Evolutionary conservation across 2,888 invertebrate species (phyloP).

Genomic region (Chloromyia formosa): DNA sequence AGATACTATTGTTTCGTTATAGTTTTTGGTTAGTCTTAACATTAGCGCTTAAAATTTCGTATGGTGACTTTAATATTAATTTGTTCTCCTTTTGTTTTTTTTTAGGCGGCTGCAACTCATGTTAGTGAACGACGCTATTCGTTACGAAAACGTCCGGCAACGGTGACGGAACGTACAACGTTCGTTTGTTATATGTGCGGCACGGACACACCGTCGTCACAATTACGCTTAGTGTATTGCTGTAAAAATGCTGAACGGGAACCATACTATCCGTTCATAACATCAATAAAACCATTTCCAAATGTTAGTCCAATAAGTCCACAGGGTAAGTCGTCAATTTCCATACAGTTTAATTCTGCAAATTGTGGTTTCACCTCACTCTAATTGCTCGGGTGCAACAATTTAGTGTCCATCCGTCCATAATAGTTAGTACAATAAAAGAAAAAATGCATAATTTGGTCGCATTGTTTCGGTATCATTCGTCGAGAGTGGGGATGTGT

Average conservation of each 20-base stretch:
- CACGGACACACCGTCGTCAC: constrained; percentile 79
- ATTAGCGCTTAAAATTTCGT: not conserved
- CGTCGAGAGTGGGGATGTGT: not conserved
- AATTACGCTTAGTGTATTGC: constrained; percentile 84
- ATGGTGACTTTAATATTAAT: not conserved
- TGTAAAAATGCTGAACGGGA: constrained; percentile 85
- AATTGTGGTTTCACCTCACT: not conserved
- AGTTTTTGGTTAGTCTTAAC: no score
- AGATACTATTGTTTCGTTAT: no score
- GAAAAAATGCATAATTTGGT: no score
- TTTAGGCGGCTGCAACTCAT: constrained; percentile 74
- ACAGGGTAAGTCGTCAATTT: constrained; percentile 69
- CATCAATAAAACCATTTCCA: constrained; percentile 78
- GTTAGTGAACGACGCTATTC: constrained; percentile 83
- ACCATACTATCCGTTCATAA: constrained; percentile 90
- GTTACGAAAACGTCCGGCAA: constrained; percentile 78
- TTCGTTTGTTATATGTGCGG: constrained; percentile 93
- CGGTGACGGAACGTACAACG: constrained; percentile 71
- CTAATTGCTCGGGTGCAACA: not conserved
- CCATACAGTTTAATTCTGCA: no score
- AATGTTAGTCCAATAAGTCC: constrained; percentile 91
- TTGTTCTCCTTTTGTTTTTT: constrained; percentile 51
- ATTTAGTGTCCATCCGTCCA: not conserved
- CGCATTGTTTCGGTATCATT: not conserved
- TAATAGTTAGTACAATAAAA: no score